These are phyloP conservation scores for Cairina moschata DNA, from an alignment of 2,113 vertebrate species.

Conservation along the genomic window DNA sequence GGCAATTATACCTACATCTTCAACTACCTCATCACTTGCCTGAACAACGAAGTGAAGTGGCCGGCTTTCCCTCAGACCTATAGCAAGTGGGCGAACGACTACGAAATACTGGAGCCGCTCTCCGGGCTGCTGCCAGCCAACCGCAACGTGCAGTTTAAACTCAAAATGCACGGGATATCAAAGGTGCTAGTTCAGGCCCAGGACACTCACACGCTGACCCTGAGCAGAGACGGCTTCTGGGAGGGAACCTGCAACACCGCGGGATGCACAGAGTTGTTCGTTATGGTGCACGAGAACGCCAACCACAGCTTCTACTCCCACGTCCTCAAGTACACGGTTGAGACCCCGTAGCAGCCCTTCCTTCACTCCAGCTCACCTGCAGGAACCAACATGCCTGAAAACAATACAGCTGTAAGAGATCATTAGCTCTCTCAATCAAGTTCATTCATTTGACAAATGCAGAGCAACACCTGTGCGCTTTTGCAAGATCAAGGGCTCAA, in stretches of 20 bases:
- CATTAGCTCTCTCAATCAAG: neutral
- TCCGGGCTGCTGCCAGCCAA: slow-evolving; percentile 78
- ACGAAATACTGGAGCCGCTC: slow-evolving; percentile 82
- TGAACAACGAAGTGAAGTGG: slow-evolving; percentile 79
- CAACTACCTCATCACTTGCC: slow-evolving; percentile 83
- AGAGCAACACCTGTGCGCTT: neutral
- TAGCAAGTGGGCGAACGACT: slow-evolving; percentile 76
- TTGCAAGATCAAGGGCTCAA: neutral
- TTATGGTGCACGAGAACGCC: slow-evolving; percentile 82
- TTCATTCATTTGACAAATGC: neutral
- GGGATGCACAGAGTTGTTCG: slow-evolving; percentile 76
- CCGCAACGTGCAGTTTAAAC: slow-evolving; percentile 75
- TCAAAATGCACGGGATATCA: slow-evolving; percentile 77
- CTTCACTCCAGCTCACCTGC: neutral
- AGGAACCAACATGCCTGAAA: neutral
- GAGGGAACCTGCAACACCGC: slow-evolving; percentile 81
- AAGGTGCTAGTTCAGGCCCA: slow-evolving; percentile 78
- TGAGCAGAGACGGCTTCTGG: slow-evolving; percentile 77
- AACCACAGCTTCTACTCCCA: slow-evolving; percentile 80
- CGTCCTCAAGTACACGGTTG: slow-evolving; percentile 81
- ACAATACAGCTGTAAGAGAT: neutral
- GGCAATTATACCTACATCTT: slow-evolving; percentile 79
- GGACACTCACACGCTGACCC: slow-evolving; percentile 66
- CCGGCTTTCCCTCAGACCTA: slow-evolving; percentile 79
- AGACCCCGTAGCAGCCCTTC: slow-evolving; percentile 53